phyloP scores from a whole-genome alignment of 2,888 invertebrate genomes.

The Tuberolachnus salignus region DNA sequence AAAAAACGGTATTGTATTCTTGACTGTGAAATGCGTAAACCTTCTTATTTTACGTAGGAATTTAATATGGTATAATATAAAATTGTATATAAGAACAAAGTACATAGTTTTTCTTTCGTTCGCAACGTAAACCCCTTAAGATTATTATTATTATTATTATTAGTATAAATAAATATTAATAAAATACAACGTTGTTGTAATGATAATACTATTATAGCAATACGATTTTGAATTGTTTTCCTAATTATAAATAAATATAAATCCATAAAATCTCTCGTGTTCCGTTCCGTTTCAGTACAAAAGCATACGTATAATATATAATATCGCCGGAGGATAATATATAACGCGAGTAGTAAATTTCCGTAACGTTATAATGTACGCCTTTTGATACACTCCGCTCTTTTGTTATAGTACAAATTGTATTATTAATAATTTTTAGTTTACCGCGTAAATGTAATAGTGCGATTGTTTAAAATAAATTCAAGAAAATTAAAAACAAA shows the following conservation, averaged over 20 bases:
- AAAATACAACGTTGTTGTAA: not conserved
- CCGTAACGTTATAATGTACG: too few species aligned
- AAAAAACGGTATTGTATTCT: too few species aligned
- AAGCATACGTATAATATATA: too few species aligned
- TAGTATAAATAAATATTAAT: slow-evolving; percentile 6
- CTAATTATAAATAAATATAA: slow-evolving; percentile 36
- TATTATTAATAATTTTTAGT: not conserved
- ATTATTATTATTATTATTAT: too few species aligned
- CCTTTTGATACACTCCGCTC: not conserved
- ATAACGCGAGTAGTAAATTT: too few species aligned
- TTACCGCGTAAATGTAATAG: too few species aligned
- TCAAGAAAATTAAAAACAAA: slow-evolving; percentile 42
- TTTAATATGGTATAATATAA: too few species aligned
- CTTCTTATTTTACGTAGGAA: too few species aligned
- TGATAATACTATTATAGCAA: too few species aligned
- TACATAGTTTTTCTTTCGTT: not conserved
- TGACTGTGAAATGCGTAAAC: too few species aligned
- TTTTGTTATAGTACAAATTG: not conserved
- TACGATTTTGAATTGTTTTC: not conserved
- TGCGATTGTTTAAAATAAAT: slow-evolving; percentile 14
- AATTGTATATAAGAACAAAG: not conserved
- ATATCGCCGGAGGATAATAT: slow-evolving; percentile 1
- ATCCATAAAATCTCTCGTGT: not conserved
- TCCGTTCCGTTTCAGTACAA: not conserved
- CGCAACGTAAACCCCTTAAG: not conserved